These are phyloP conservation scores for Malacosoma neustria DNA, from an alignment of 2,888 invertebrate species.

Conservation along the genomic window DNA sequence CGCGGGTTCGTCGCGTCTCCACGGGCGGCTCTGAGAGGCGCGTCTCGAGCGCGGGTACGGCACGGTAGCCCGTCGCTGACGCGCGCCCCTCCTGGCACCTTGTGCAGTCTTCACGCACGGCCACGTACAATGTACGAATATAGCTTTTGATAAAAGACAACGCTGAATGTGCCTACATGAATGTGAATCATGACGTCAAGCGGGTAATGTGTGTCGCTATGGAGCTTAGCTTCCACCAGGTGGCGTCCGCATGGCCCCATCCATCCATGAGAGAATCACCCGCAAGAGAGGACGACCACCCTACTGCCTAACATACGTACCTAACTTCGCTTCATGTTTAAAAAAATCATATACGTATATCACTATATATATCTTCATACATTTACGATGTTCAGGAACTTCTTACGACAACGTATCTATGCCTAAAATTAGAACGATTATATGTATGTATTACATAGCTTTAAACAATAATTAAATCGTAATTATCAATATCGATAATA, in stretches of 20 bases:
- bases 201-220: constrained; percentile 2
- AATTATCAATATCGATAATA: constrained; percentile 77
- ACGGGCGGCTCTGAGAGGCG: constrained; percentile 40
- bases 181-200: constrained; percentile 15
- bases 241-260: not conserved
- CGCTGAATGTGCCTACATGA: constrained; percentile 20
- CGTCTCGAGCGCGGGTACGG: constrained; percentile 19
- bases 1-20: constrained; percentile 67
- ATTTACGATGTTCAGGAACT: constrained; percentile 76
- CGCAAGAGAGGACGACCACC: constrained; percentile 68
- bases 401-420: constrained; percentile 76
- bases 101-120: constrained; percentile 4
- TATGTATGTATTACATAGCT: constrained; percentile 77
- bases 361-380: constrained; percentile 74
- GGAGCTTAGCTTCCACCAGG: constrained; percentile 1
- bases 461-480: constrained; percentile 77
- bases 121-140: constrained; percentile 11
- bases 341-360: constrained; percentile 75
- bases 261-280: constrained; percentile 31
- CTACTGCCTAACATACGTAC: constrained; percentile 73
- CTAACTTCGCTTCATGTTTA: constrained; percentile 72
- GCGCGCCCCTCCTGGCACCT: constrained; percentile 8
- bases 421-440: constrained; percentile 76
- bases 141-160: constrained; percentile 17
- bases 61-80: constrained; percentile 13